Percentiles rank a stretch among this genome's conserved stretches.
Evolutionary conservation across 1,140 invertebrate species (phyloP).

Genomic region (Drosophila novamexicana): DNA sequence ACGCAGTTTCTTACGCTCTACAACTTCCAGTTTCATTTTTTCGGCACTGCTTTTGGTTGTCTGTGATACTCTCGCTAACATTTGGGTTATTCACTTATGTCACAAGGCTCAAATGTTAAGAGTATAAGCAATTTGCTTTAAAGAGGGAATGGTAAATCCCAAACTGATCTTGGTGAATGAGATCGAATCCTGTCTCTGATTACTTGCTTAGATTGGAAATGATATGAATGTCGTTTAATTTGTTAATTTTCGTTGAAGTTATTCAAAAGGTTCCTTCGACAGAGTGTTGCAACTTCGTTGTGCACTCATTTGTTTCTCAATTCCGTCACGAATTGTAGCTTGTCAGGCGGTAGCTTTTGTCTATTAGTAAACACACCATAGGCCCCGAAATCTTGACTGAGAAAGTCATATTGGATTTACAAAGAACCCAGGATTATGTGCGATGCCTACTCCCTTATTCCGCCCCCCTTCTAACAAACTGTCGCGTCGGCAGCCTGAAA

Average conservation of each 20-base stretch:
- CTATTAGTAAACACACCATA: constrained; percentile 66
- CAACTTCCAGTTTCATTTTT: constrained; percentile 66
- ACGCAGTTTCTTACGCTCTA: constrained; percentile 75
- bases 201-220: too few relatives aligned
- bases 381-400: constrained; percentile 45
- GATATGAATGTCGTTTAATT: too few relatives aligned
- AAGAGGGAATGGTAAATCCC: background rate
- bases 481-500: constrained; percentile 5
- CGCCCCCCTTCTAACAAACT: constrained; percentile 1
- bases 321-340: constrained; percentile 42
- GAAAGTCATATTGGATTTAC: constrained; percentile 77
- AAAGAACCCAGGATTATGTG: constrained; percentile 39
- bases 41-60: constrained; percentile 29
- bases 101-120: too few relatives aligned
- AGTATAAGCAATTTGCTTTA: background rate
- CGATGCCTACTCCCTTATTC: constrained; percentile 1
- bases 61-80: constrained; percentile 9
- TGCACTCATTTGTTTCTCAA: background rate
- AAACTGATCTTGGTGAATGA: too few relatives aligned
- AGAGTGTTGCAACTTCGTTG: constrained; percentile 25
- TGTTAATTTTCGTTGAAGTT: too few relatives aligned
- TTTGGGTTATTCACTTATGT: background rate
- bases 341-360: constrained; percentile 70
- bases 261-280: background rate
- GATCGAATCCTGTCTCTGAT: too few relatives aligned